A percentile compares a stretch with the other conserved stretches of the same genome.
These are phyloP conservation scores for Pantherophis guttatus DNA, from an alignment of 2,113 vertebrate species.

Conservation along the genomic window DNA sequence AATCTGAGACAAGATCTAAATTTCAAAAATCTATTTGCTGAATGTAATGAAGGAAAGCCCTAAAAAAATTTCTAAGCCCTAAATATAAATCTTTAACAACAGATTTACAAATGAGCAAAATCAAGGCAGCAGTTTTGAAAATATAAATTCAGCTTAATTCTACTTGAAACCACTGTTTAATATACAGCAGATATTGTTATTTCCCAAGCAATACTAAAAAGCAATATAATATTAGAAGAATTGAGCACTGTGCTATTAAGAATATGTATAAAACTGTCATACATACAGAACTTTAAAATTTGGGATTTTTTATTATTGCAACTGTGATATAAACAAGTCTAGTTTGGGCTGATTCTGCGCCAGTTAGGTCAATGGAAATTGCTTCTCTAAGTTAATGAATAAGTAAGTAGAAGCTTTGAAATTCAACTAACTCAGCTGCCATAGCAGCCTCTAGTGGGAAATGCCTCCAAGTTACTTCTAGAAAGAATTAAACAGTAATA, in stretches of 20 bases:
- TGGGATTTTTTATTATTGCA: background rate
- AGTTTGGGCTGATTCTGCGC: conserved; percentile 15
- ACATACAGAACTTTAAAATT: background rate
- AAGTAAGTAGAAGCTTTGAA: background rate
- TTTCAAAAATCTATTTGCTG: background rate
- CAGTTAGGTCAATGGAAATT: background rate
- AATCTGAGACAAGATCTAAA: background rate
- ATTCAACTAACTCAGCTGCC: conserved; percentile 30
- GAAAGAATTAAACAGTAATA: background rate
- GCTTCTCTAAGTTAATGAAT: conserved; percentile 13
- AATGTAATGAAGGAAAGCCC: background rate
- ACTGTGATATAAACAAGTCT: conserved; percentile 7
- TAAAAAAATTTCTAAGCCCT: background rate
- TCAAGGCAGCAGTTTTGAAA: background rate
- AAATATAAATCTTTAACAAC: background rate
- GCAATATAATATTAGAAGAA: background rate
- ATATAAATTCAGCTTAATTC: background rate
- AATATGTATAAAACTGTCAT: background rate
- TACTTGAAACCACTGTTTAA: background rate
- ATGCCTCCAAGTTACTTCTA: conserved; percentile 19
- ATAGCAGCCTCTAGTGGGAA: conserved; percentile 49
- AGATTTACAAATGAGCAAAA: background rate
- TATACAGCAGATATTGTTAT: background rate
- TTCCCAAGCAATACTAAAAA: conserved; percentile 15
- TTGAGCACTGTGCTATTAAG: background rate